Percentiles rank a stretch among this genome's conserved stretches.
Conservation (phyloP, 2,888 invertebrate genomes). For the Drosophila mimetica region DNA sequence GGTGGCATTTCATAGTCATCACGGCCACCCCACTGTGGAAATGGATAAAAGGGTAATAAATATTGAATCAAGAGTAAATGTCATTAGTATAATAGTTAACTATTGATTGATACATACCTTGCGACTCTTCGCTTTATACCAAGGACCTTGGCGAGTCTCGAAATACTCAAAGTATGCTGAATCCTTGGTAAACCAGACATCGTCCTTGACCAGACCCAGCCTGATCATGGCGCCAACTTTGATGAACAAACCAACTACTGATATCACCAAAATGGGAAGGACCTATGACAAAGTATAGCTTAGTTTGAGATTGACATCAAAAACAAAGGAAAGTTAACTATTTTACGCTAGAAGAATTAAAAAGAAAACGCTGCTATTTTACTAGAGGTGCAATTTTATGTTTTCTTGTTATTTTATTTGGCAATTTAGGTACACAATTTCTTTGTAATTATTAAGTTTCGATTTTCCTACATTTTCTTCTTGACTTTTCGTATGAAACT, state of each 20-base stretch:
- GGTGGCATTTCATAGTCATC: slow-evolving; percentile 53
- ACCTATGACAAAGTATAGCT: slow-evolving; percentile 49
- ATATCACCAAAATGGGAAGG: slow-evolving; percentile 60
- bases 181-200: slow-evolving; percentile 65
- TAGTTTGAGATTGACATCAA: not conserved
- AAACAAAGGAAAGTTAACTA: not conserved
- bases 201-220: slow-evolving; percentile 62
- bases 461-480: not conserved
- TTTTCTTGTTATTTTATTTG: no score
- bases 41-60: not conserved
- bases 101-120: slow-evolving; percentile 51
- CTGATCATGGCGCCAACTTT: slow-evolving; percentile 42
- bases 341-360: no score
- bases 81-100: not conserved
- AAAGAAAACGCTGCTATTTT: no score
- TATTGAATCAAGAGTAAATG: not conserved
- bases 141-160: slow-evolving; percentile 64
- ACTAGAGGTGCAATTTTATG: no score
- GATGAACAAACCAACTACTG: slow-evolving; percentile 31
- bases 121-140: slow-evolving; percentile 41
- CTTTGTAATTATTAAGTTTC: no score
- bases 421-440: no score
- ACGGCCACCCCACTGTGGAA: slow-evolving; percentile 10
- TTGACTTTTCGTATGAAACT: not conserved
- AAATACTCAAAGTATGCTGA: slow-evolving; percentile 52